A percentile compares a stretch with the other conserved stretches of the same genome.
Evolutionary conservation across 2,797 vertebrate genomes (phyloP).

Genomic region (Fundulus diaphanus): DNA sequence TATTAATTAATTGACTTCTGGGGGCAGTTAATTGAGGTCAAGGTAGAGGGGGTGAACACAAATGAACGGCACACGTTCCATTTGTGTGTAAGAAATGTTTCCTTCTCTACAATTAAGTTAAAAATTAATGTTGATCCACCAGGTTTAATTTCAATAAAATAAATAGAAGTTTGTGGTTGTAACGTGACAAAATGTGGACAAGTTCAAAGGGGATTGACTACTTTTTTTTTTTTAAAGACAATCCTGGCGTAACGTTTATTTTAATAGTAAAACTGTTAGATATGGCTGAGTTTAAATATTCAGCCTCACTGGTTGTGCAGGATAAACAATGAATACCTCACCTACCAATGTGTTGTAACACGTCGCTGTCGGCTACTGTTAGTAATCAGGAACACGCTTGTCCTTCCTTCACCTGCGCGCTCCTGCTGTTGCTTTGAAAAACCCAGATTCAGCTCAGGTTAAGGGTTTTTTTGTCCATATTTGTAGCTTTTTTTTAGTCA

Average conservation of each 20-base stretch:
- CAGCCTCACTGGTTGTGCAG: conserved; percentile 27
- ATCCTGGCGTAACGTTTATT: not conserved
- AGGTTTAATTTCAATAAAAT: too few species aligned
- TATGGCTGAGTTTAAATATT: conserved; percentile 11
- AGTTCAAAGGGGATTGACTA: not conserved
- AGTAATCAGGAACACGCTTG: conserved; percentile 37
- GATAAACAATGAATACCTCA: conserved; percentile 65
- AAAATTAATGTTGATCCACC: too few species aligned
- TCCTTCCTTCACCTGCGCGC: conserved; percentile 42
- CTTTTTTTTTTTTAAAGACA: not conserved
- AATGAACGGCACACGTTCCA: too few species aligned
- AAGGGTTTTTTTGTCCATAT: not conserved
- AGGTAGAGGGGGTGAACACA: too few species aligned
- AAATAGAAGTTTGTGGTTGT: not conserved
- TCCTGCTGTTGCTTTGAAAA: not conserved
- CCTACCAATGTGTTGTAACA: conserved; percentile 72
- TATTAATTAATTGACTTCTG: too few species aligned
- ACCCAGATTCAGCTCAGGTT: too few species aligned
- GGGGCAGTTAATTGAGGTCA: too few species aligned
- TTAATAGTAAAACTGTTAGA: conserved; percentile 23
- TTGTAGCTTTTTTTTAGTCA: not conserved
- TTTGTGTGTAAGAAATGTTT: too few species aligned
- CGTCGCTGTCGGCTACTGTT: conserved; percentile 69
- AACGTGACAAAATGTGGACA: not conserved
- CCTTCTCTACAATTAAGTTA: too few species aligned